phyloP scores from a whole-genome alignment of 2,113 vertebrate species.

The Eptatretus burgeri region DNA sequence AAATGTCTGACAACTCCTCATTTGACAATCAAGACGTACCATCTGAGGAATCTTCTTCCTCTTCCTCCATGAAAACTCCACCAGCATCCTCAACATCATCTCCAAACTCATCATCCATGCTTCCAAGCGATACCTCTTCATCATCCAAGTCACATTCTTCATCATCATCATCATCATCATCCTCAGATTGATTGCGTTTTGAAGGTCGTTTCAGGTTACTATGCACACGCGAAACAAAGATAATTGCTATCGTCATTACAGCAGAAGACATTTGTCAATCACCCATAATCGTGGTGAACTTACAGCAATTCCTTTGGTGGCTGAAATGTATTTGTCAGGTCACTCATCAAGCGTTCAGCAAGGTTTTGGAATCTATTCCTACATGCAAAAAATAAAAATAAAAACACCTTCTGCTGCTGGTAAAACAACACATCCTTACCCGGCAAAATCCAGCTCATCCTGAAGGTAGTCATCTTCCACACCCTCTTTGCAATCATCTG shows the following conservation, averaged over 20 bases:
- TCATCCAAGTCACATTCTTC: slow-evolving; percentile 4
- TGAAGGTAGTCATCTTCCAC: neutral
- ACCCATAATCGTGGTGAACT: too few relatives aligned
- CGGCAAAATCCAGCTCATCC: neutral
- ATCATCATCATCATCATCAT: neutral
- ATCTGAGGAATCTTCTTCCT: neutral
- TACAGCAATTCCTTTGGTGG: too few relatives aligned
- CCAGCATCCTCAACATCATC: neutral
- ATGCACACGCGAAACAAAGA: too few relatives aligned
- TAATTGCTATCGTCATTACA: too few relatives aligned
- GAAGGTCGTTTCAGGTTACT: too few relatives aligned
- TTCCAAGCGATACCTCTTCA: neutral
- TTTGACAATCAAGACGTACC: neutral
- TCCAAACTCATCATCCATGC: neutral
- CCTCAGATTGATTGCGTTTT: neutral
- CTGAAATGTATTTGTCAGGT: too few relatives aligned
- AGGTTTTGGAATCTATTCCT: too few relatives aligned
- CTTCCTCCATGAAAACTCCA: neutral
- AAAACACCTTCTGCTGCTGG: too few relatives aligned
- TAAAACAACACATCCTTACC: neutral
- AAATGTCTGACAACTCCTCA: neutral
- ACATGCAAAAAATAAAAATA: too few relatives aligned
- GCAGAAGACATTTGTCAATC: too few relatives aligned
- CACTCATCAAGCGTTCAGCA: too few relatives aligned
- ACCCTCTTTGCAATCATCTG: neutral